A percentile compares a stretch with the other conserved stretches of the same genome.
Conservation (phyloP, 2,797 vertebrate genomes). For the Megalops cyprinoides region DNA sequence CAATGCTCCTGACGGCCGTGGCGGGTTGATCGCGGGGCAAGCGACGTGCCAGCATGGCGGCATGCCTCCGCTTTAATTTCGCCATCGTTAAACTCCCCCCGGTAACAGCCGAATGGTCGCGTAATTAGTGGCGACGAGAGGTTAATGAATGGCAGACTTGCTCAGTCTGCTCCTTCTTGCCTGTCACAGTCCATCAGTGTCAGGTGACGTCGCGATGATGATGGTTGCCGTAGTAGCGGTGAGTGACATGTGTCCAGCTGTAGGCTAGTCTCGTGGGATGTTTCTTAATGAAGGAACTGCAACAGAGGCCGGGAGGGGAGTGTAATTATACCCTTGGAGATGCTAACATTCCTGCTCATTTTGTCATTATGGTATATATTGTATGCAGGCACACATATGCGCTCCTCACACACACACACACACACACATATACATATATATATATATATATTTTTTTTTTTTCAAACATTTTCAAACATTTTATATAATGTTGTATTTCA, state of each 20-base stretch:
- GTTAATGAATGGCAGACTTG: conserved; percentile 36
- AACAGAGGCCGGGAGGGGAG: conserved; percentile 39
- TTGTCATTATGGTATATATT: conserved; percentile 30
- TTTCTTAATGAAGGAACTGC: conserved; percentile 49
- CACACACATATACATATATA: neutral
- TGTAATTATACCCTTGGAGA: conserved; percentile 11
- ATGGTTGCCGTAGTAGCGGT: conserved; percentile 70
- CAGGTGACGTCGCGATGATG: conserved; percentile 57
- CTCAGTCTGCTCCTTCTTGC: conserved; percentile 30
- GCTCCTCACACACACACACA: conserved; percentile 9
- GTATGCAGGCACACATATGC: neutral
- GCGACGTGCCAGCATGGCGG: neutral
- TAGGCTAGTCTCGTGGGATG: conserved; percentile 48
- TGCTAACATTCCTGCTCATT: conserved; percentile 8
- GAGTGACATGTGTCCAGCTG: conserved; percentile 55
- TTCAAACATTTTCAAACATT: neutral
- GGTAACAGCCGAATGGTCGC: neutral
- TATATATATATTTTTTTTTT: neutral
- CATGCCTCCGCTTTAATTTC: neutral
- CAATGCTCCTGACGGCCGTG: neutral
- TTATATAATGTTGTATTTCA: neutral
- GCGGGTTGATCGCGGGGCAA: neutral
- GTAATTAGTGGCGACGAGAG: conserved; percentile 18
- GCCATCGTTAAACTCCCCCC: neutral
- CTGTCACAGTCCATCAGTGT: conserved; percentile 70